Evolutionary conservation across 2,113 vertebrate species (phyloP), one percentile per base, ranked within the genome.

Genomic region (Lucifuga dentata): DNA sequence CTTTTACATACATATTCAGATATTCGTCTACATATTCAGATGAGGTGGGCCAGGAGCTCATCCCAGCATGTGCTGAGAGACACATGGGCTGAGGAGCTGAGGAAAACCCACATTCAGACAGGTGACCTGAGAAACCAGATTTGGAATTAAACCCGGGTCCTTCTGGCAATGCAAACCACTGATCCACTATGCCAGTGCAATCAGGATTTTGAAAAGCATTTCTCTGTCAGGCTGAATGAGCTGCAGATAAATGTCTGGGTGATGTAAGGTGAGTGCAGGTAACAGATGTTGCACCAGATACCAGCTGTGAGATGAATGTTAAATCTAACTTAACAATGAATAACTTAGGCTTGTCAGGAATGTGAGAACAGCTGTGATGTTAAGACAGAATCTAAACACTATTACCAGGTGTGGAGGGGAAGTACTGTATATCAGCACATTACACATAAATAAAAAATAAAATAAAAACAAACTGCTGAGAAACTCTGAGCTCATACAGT

Each of bases 231-330:
- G 53, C 62, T 17, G 40, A n/a, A 64, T 9, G 20, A 13, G 39
- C 29, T 20, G 33, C 17, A 56, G 29, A 46, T 58, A 35, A 8
- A 38, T 24, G 19, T 65, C 1, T 38, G 36, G 17, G 17, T 26
- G 41, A 52, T 4, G 36, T 24, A 38, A 68, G 4, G 13, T 51
- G 53, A n/a, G 33, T 1, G 8, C 46, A 13, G 17, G 38, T 49
- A 74, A 66, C 83, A 86, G 80, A 80, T 78, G 73, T 60, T 72
- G 46, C n/a, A 76, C 50, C 20, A 46, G 40, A 58, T 45, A 64
- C 65, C 78, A 87, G 78, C 62, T 81, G 76, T 2, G 24, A 56
- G 36, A 26, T 16, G 44, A 81, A 65, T 61, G 64, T 64, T 60
- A 80, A 73, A 80, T 65, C 12, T 12, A 59, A 63, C 60, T 64